phyloP scores from a whole-genome alignment of 1,140 invertebrate species.

The Amyelois transitella region DNA sequence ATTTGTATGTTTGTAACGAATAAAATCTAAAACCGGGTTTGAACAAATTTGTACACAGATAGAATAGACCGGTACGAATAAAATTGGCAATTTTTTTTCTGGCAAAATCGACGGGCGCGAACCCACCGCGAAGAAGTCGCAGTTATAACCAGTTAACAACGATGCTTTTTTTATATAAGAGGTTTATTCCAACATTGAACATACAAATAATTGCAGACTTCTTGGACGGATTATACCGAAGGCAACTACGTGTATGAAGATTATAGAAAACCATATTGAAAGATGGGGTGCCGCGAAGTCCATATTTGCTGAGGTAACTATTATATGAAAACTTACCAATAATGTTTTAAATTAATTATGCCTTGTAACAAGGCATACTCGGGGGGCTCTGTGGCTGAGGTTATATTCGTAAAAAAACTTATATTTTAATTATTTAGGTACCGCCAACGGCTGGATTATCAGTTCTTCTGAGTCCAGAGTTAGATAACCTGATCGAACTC shows the following conservation, averaged over 20 bases:
- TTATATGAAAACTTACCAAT: neutral
- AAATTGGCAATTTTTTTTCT: no score
- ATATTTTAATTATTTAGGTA: constrained; percentile 29
- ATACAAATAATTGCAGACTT: constrained; percentile 22
- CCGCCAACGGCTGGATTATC: constrained; percentile 47
- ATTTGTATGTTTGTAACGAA: no score
- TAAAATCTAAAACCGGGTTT: no score
- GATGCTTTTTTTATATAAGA: no score
- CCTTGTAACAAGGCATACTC: no score
- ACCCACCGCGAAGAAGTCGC: no score
- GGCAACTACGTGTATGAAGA: constrained; percentile 33
- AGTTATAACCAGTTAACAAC: no score
- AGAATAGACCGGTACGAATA: no score
- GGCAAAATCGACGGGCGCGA: no score
- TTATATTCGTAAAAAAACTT: neutral
- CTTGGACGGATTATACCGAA: constrained; percentile 52
- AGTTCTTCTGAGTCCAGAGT: constrained; percentile 53
- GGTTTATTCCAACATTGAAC: no score
- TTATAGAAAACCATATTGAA: constrained; percentile 62
- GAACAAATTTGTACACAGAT: no score
- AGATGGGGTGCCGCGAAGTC: constrained; percentile 55
- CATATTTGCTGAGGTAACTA: constrained; percentile 49
- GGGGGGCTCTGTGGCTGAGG: no score
- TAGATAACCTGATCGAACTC: constrained; percentile 54
- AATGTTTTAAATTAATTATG: constrained; percentile 4